Evolutionary conservation across 1,140 invertebrate genomes (phyloP).

Genomic region (Belonocnema kinseyi): DNA sequence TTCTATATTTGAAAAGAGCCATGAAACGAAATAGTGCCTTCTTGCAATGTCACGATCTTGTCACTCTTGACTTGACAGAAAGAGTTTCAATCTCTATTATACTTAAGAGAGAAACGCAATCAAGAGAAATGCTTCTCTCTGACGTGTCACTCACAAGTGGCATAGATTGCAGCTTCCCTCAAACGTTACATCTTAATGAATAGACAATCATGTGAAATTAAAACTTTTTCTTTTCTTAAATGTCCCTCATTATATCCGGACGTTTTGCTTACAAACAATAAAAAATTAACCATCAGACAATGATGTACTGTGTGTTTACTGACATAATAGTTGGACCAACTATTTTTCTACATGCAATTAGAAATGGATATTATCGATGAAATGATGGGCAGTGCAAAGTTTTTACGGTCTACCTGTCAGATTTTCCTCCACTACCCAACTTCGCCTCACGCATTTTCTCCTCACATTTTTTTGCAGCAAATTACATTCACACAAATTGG

Average conservation of each 20-base stretch:
- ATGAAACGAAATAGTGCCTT: neutral
- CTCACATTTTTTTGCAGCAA: no score
- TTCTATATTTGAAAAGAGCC: neutral
- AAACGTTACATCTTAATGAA: slow-evolving; percentile 13
- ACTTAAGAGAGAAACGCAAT: neutral
- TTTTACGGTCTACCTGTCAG: no score
- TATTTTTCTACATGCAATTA: no score
- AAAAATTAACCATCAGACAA: neutral
- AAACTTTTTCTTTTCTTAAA: slow-evolving; percentile 15
- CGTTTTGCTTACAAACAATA: neutral
- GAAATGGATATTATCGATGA: no score
- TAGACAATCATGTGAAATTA: slow-evolving; percentile 26
- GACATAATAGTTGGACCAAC: no score
- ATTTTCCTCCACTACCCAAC: no score
- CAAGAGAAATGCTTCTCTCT: slow-evolving; percentile 4
- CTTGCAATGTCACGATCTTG: neutral
- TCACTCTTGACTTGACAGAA: neutral
- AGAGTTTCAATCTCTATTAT: neutral
- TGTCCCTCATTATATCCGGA: slow-evolving; percentile 2
- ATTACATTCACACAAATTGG: no score
- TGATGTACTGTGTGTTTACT: neutral
- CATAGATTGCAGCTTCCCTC: slow-evolving; percentile 1
- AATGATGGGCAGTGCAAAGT: no score
- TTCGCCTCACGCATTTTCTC: no score
- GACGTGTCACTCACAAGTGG: slow-evolving; percentile 1